A percentile compares a stretch with the other conserved stretches of the same genome.
phyloP scores from a whole-genome alignment of 2,888 invertebrate species.

The Hypolimnas misippus region DNA sequence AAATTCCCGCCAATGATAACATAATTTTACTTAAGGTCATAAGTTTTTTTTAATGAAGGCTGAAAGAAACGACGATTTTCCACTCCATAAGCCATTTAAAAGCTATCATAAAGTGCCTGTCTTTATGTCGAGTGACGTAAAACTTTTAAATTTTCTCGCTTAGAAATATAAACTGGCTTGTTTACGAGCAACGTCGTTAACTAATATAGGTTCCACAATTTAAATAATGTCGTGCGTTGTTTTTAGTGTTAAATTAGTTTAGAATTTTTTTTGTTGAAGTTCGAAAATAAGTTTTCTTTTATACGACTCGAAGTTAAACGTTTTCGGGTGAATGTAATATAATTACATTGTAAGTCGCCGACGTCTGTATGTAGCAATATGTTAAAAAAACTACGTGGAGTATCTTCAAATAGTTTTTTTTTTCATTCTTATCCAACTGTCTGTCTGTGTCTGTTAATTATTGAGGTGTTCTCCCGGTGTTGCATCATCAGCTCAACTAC shows the following conservation, averaged over 20 bases:
- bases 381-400: no score
- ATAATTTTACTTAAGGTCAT: no score
- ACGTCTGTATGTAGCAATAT: no score
- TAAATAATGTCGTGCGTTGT: conserved; percentile 26
- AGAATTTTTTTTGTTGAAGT: background rate
- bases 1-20: background rate
- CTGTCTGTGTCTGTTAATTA: no score
- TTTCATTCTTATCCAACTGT: no score
- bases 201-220: conserved; percentile 23
- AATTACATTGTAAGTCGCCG: no score
- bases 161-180: conserved; percentile 27
- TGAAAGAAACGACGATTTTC: conserved; percentile 22
- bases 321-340: no score
- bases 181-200: conserved; percentile 31
- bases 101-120: conserved; percentile 38
- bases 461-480: no score
- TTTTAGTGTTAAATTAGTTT: conserved; percentile 2
- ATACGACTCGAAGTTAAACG: no score
- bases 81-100: conserved; percentile 31
- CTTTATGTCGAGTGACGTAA: conserved; percentile 37
- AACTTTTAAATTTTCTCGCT: conserved; percentile 35
- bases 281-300: background rate
- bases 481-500: no score
- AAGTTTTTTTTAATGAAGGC: conserved; percentile 13
- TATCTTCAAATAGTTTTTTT: no score